Evolutionary conservation across 2,113 vertebrate species (phyloP).

Genomic region (Aramus guarauna): DNA sequence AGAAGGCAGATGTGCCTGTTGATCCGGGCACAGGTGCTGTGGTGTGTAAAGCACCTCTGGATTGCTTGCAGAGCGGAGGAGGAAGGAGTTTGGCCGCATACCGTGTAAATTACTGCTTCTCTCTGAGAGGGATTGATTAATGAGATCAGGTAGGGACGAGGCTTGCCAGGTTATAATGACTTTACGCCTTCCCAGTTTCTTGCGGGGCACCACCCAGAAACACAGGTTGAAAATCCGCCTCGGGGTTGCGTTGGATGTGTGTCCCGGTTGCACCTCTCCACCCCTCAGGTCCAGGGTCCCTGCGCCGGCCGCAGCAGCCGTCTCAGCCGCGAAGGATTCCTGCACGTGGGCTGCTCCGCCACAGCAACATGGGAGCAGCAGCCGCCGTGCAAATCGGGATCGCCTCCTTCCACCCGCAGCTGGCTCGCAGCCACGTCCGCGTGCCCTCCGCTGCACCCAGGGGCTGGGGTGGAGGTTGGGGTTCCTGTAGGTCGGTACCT

Average conservation of each 20-base stretch:
- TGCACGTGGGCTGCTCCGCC: accelerated
- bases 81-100: background rate
- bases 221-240: background rate
- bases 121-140: background rate
- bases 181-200: background rate
- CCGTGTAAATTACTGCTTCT: background rate
- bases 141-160: background rate
- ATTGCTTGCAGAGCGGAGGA: background rate
- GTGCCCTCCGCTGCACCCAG: background rate
- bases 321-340: background rate
- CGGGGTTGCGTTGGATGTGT: accelerated
- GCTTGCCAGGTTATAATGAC: background rate
- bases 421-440: accelerated
- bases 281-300: background rate
- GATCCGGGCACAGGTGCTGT: background rate
- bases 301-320: background rate
- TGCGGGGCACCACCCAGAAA: background rate
- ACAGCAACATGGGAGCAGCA: background rate
- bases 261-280: background rate
- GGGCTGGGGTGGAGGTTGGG: background rate
- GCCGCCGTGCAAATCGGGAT: background rate
- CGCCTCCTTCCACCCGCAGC: background rate
- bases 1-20: background rate
- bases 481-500: background rate
- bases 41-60: background rate